phyloP scores from a whole-genome alignment of 30 jellyfish, hydroid and myxozoan species.

The Turritopsis dohrnii region DNA sequence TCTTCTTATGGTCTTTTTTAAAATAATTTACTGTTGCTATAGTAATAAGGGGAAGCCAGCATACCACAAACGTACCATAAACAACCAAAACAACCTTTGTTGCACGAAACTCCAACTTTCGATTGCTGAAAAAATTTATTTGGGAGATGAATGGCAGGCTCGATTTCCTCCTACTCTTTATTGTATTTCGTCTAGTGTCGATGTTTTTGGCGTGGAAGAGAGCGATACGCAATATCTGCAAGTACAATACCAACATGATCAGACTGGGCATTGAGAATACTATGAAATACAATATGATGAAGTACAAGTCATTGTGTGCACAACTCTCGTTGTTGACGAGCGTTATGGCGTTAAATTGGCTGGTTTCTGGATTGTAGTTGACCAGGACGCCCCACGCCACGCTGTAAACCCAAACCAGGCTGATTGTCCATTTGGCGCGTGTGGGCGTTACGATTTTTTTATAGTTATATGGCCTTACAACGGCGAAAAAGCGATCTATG shows the following conservation, averaged over 20 bases:
- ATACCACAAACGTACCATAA: conserved; percentile 45
- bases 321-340: conserved; percentile 8
- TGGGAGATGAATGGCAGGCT: neutral
- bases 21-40: conserved; percentile 5
- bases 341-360: conserved; percentile 28
- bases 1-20: neutral
- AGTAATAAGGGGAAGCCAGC: conserved; percentile 46
- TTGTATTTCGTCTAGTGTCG: conserved; percentile 11
- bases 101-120: conserved; percentile 23
- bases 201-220: conserved; percentile 43
- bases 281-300: conserved; percentile 19
- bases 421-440: conserved; percentile 37
- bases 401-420: conserved; percentile 46
- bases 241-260: conserved; percentile 49
- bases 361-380: conserved; percentile 30
- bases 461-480: conserved; percentile 61
- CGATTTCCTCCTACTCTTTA: conserved; percentile 11
- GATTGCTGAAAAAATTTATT: conserved; percentile 2
- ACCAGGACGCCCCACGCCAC: conserved; percentile 37
- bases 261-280: conserved; percentile 51
- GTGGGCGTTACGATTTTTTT: conserved; percentile 34
- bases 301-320: conserved; percentile 14
- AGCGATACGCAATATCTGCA: conserved; percentile 51
- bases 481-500: conserved; percentile 66
- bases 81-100: conserved; percentile 41